These are phyloP conservation scores for Bradypodion pumilum DNA, from an alignment of 2,797 vertebrate genomes.

Conservation along the genomic window DNA sequence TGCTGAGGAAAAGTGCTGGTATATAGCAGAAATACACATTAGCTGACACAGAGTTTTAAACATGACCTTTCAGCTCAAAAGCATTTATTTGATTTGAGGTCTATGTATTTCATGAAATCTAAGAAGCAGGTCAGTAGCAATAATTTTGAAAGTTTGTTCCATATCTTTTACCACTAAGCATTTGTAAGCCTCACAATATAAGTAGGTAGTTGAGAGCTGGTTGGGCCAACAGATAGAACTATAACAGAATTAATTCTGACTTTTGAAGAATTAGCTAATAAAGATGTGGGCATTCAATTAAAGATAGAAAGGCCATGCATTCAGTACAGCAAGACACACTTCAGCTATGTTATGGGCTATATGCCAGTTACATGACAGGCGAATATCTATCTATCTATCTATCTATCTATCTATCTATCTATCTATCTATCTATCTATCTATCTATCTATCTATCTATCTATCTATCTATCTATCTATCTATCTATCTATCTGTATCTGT, in stretches of 20 bases:
- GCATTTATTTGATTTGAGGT: not conserved
- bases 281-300: not conserved
- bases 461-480: too few relatives aligned
- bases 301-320: not conserved
- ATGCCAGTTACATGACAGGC: not conserved
- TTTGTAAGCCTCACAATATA: not conserved
- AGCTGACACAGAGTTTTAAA: not conserved
- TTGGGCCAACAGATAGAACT: not conserved
- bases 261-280: not conserved
- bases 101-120: not conserved
- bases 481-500: too few relatives aligned
- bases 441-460: too few relatives aligned
- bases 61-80: not conserved
- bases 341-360: not conserved
- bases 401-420: too few relatives aligned
- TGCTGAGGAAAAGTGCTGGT: not conserved
- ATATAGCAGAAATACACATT: constrained; percentile 21
- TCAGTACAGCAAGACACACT: not conserved
- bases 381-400: too few relatives aligned
- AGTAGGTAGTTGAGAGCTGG: not conserved
- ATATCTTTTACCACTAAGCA: not conserved
- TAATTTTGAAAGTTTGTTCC: not conserved
- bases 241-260: not conserved
- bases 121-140: not conserved
- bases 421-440: too few relatives aligned